phyloP scores from a whole-genome alignment of 2,113 vertebrate species.

The Phrynosoma platyrhinos region DNA sequence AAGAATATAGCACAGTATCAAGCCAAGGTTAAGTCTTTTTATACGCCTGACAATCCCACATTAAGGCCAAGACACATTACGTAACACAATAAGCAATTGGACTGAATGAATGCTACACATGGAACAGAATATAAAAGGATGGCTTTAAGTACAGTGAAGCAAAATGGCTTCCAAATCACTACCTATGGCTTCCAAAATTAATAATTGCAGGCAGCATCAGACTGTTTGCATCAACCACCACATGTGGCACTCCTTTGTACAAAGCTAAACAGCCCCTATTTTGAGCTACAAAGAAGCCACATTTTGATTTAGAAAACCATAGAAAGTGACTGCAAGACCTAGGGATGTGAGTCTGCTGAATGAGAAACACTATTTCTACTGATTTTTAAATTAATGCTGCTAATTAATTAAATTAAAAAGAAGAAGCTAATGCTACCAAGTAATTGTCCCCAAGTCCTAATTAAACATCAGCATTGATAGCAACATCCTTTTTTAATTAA shows the following conservation, averaged over 20 bases:
- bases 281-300: not conserved
- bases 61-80: too few relatives aligned
- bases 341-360: not conserved
- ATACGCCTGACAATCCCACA: not conserved
- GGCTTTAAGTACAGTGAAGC: not conserved
- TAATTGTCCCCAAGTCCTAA: conserved; percentile 39
- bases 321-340: not conserved
- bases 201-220: not conserved
- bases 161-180: not conserved
- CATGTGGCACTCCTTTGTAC: too few relatives aligned
- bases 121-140: not conserved
- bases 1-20: not conserved
- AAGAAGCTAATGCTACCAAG: conserved; percentile 21
- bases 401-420: conserved; percentile 1
- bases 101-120: not conserved
- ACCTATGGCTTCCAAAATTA: not conserved
- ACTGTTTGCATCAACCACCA: accelerated
- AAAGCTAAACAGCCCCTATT: not conserved
- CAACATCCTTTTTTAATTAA: conserved; percentile 20
- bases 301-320: not conserved
- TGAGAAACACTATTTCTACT: not conserved
- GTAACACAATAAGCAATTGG: not conserved
- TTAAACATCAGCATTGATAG: conserved; percentile 26
- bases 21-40: not conserved
- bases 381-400: conserved; percentile 34